Percentiles rank a stretch among this genome's conserved stretches.
These are phyloP conservation scores for Xestobium rufovillosum DNA, from an alignment of 2,888 invertebrate genomes.

Conservation along the genomic window DNA sequence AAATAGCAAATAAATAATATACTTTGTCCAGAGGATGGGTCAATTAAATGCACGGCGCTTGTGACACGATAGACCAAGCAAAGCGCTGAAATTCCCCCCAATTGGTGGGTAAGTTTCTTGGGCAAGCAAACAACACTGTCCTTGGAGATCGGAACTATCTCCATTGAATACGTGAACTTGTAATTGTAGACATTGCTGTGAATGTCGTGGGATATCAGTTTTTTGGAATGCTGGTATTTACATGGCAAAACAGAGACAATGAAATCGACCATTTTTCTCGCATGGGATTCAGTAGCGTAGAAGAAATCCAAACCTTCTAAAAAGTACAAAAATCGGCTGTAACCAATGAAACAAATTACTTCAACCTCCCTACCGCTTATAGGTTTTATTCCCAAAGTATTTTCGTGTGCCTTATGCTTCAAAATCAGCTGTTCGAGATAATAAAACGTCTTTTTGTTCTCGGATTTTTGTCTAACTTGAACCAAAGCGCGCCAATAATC, in stretches of 20 bases:
- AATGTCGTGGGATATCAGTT: slow-evolving; percentile 93
- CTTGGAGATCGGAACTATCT: slow-evolving; percentile 94
- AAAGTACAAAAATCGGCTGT: slow-evolving; percentile 28
- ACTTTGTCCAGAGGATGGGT: slow-evolving; percentile 81
- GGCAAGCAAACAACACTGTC: slow-evolving; percentile 88
- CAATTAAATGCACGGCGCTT: slow-evolving; percentile 85
- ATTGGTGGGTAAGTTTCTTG: slow-evolving; percentile 73
- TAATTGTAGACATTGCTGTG: slow-evolving; percentile 96
- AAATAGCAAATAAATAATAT: too few relatives aligned
- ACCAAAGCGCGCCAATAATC: slow-evolving; percentile 94
- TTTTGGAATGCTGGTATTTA: slow-evolving; percentile 83
- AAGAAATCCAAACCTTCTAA: slow-evolving; percentile 93
- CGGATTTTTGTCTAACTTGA: slow-evolving; percentile 79
- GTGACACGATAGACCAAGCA: slow-evolving; percentile 86
- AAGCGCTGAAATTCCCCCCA: slow-evolving; percentile 82
- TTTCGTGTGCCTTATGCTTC: slow-evolving; percentile 89
- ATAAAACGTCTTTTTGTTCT: slow-evolving; percentile 95
- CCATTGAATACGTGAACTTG: slow-evolving; percentile 89
- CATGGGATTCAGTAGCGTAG: slow-evolving; percentile 80
- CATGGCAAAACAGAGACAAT: slow-evolving; percentile 80
- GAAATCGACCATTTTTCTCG: slow-evolving; percentile 94
- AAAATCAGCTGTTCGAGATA: slow-evolving; percentile 95
- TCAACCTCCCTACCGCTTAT: slow-evolving; percentile 57
- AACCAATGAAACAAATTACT: not conserved
- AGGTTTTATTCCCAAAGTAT: slow-evolving; percentile 82